Evolutionary conservation across 2,888 invertebrate genomes (phyloP), one percentile per base, ranked within the genome.

Genomic region (Gryllus longicercus): DNA sequence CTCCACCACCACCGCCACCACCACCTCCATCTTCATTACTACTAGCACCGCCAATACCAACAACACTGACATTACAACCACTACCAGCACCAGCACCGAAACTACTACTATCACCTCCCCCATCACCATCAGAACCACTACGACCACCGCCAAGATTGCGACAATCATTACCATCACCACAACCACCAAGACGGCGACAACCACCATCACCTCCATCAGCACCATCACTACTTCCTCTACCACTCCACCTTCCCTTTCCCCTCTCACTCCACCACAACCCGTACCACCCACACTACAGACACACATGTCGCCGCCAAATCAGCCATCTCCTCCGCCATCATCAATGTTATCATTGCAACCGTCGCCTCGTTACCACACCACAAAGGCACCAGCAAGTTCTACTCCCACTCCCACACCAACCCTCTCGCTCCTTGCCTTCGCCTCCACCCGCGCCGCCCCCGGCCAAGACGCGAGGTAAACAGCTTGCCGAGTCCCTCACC

Each of bases 401-500:
- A 38, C 38, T 8, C 38, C 8, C 38, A 38, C 38, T 38, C 38
- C 38, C 38, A 38, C 38, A 38, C 38, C 38, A 38, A 5, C 38
- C 38, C 8, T 21, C 21, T 21, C 21, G 79, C 79, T 75, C 75
- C 18, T 51, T 25, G 79, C 79, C 51, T 25, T 18, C 21, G 16
- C 74, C 11, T 38, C 78, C 21, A 14, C 21, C 49, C 75, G 77
- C 50, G 38, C 21, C 23, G 80, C 50, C 79, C 77, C 76, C 14
- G 63, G 63, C 63, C 79, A 74, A 81, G 78, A 78, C 75, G 79
- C 77, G 79, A 79, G 74, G 80, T 80, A 80, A 85, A 84, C 85
- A 84, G 85, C 85, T 85, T 84, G 84, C 85, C 84, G 83, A 84
- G 83, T 84, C 84, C 84, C 83, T 82, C 82, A 84, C 84, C 84